phyloP scores from a whole-genome alignment of 1,140 invertebrate species.

The Spodoptera frugiperda region DNA sequence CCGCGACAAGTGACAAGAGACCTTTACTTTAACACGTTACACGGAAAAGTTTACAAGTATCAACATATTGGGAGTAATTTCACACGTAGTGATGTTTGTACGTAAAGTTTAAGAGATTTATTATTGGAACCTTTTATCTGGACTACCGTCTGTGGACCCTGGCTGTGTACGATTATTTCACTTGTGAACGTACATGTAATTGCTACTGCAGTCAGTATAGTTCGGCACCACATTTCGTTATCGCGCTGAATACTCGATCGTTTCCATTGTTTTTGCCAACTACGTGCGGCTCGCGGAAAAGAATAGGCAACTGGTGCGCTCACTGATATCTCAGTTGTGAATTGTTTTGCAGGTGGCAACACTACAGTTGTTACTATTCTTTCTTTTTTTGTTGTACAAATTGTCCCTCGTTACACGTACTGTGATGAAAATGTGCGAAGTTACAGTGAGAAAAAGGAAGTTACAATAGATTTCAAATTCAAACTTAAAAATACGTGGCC shows the following conservation, averaged over 20 bases:
- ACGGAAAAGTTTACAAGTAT: too few species aligned
- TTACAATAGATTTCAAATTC: too few species aligned
- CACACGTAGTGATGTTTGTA: background rate
- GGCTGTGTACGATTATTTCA: conserved; percentile 57
- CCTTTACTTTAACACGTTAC: background rate
- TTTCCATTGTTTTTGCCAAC: conserved; percentile 55
- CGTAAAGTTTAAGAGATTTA: conserved; percentile 29
- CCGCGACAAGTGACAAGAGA: background rate
- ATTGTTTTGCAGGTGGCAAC: conserved; percentile 14
- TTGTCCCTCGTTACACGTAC: too few species aligned
- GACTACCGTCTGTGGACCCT: conserved; percentile 63
- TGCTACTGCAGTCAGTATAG: conserved; percentile 62
- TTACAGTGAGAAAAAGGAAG: too few species aligned
- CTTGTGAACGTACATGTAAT: conserved; percentile 79
- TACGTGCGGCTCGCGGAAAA: background rate
- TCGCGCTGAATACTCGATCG: conserved; percentile 39
- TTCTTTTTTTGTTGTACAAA: background rate
- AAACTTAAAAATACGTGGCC: too few species aligned
- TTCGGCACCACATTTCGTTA: conserved; percentile 70
- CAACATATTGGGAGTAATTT: too few species aligned
- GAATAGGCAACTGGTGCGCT: conserved; percentile 15
- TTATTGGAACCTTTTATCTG: conserved; percentile 77
- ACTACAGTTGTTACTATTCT: background rate
- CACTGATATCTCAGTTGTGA: background rate
- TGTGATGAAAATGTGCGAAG: too few species aligned